These are phyloP conservation scores for Brachionus calyciflorus DNA, from an alignment of 1,140 invertebrate species.

Conservation along the genomic window DNA sequence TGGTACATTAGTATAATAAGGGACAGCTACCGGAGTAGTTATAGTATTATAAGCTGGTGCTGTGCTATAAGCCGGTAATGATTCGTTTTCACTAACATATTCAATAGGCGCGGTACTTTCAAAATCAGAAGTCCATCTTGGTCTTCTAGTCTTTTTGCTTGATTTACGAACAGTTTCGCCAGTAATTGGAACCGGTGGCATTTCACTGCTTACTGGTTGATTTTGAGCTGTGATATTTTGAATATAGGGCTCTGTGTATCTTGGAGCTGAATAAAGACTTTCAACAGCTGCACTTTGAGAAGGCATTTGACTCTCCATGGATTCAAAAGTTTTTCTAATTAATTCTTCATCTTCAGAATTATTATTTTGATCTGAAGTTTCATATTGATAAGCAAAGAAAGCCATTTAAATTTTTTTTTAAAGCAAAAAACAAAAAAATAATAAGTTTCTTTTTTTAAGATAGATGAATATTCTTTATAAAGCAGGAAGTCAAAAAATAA, in stretches of 20 bases:
- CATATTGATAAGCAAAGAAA: not conserved
- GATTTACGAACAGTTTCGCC: too few species aligned
- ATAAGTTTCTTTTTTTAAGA: not conserved
- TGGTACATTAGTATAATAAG: too few species aligned
- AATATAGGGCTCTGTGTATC: not conserved
- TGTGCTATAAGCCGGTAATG: not conserved
- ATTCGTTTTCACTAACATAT: slow-evolving; percentile 21
- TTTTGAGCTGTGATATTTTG: too few species aligned
- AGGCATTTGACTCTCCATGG: not conserved
- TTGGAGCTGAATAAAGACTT: not conserved
- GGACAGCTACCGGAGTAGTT: too few species aligned
- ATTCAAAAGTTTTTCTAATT: slow-evolving; percentile 21
- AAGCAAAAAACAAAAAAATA: not conserved
- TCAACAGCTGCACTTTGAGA: not conserved
- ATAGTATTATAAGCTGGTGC: too few species aligned
- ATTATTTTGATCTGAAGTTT: not conserved
- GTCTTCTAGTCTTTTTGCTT: not conserved
- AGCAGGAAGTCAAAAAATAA: too few species aligned
- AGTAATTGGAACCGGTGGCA: too few species aligned
- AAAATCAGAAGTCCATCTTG: not conserved
- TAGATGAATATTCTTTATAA: too few species aligned
- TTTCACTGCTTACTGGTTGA: too few species aligned
- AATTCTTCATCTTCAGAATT: slow-evolving; percentile 11
- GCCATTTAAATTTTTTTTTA: slow-evolving; percentile 16
- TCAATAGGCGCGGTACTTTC: not conserved